These are phyloP conservation scores for Mormyrops boulengeri DNA, from an alignment of 2,797 vertebrate species.

Conservation along the genomic window DNA sequence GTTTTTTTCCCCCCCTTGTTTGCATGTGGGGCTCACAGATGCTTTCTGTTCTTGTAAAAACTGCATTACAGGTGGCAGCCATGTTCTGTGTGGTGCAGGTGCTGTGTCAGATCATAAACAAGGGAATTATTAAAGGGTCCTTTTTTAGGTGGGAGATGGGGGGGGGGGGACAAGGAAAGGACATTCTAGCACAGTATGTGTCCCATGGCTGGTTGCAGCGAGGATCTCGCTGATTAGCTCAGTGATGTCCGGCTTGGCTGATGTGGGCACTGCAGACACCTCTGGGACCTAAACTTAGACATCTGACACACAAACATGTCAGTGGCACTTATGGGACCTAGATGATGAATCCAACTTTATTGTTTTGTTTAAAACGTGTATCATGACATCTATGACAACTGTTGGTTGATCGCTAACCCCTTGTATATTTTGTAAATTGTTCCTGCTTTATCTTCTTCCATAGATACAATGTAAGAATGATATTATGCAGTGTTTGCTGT, in stretches of 20 bases:
- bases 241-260: background rate
- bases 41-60: conserved; percentile 49
- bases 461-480: conserved; percentile 63
- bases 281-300: background rate
- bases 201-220: background rate
- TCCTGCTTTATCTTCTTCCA: conserved; percentile 48
- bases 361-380: conserved; percentile 49
- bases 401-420: conserved; percentile 46
- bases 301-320: background rate
- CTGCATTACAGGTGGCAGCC: conserved; percentile 43
- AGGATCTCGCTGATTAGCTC: background rate
- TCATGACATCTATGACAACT: conserved; percentile 48
- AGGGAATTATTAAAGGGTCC: background rate
- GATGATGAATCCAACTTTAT: background rate
- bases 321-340: background rate
- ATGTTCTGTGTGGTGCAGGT: conserved; percentile 18
- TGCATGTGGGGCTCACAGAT: conserved; percentile 43
- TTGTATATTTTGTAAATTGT: conserved; percentile 70
- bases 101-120: conserved; percentile 6
- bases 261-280: background rate
- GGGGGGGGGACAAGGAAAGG: background rate
- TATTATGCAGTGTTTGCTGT: conserved; percentile 39
- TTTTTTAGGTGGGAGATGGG: background rate
- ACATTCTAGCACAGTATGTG: background rate
- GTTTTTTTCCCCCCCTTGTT: conserved; percentile 54